Evolutionary conservation across 2,113 vertebrate species (phyloP).

Genomic region (Xenopus tropicalis): UCB_Xtro_10.0 CM004446.2:70934501-70935000

Average conservation of each 20-base stretch:
- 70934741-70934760: no score
- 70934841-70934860: conserved; percentile 11
- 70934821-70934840: conserved; percentile 11
- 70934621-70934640: neutral
- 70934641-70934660: no score
- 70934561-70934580: neutral
- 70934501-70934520: conserved; percentile 27
- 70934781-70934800: conserved; percentile 26
- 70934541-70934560: conserved; percentile 18
- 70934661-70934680: no score
- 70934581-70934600: conserved; percentile 15
- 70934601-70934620: neutral
- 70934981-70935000: no score
- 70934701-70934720: no score
- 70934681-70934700: no score
- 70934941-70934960: no score
- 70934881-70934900: conserved; percentile 33
- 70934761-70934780: conserved; percentile 6
- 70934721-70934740: no score
- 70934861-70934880: conserved; percentile 24
- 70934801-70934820: conserved; percentile 27
- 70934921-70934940: no score
- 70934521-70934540: conserved; percentile 18
- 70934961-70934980: no score
- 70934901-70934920: conserved; percentile 13